Evolutionary conservation across 2,797 vertebrate genomes (phyloP), one percentile per base, ranked within the genome.

Genomic region (Pachyuromys duprasi): DNA sequence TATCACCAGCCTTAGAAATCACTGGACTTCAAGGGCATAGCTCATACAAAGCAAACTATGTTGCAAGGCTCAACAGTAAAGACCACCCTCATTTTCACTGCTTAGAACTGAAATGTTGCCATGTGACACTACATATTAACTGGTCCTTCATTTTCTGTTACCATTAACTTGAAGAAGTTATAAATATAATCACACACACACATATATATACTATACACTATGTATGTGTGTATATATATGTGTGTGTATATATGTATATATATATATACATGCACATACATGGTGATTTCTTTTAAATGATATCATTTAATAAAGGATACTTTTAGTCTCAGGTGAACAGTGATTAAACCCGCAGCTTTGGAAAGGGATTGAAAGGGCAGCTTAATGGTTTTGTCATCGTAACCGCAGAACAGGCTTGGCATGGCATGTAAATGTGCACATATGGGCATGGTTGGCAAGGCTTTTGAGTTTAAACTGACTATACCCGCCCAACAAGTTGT

Each of bases 321-420:
- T 79, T 69, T 87, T 45, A 69, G 93, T 83, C 45, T 91, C 2
- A 0, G 72, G 20, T 81, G 83, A 81, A 75, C 84, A 15, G n/a
- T 89, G 72, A 36, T 89, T 94, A 84, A 93, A 81, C 42, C 67
- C 95, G 72, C 83, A 97, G 86, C 72, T 97, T 97, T 97, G 89
- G 95, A 74, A 93, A n/a, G 39, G 36, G 69, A 94, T 95, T 93
- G 67, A 93, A 94, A 90, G 70, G 60, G 70, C 65, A 97, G n/a
- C 5, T 33, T 93, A 78, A 89, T 96, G 89, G 20, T 62, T 91
- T 86, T 96, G 67, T 95, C 89, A 90, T 91, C 74, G 88, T 91
- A 95, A 91, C 83, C 57, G 87, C 91, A 94, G 83, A 95, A 95
- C 84, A 90, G 81, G 57, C 49, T 69, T 96, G 96, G 92, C 93